A percentile compares a stretch with the other conserved stretches of the same genome.
Evolutionary conservation across 2,888 invertebrate species (phyloP).

Genomic region (Choreutis nemorana): DNA sequence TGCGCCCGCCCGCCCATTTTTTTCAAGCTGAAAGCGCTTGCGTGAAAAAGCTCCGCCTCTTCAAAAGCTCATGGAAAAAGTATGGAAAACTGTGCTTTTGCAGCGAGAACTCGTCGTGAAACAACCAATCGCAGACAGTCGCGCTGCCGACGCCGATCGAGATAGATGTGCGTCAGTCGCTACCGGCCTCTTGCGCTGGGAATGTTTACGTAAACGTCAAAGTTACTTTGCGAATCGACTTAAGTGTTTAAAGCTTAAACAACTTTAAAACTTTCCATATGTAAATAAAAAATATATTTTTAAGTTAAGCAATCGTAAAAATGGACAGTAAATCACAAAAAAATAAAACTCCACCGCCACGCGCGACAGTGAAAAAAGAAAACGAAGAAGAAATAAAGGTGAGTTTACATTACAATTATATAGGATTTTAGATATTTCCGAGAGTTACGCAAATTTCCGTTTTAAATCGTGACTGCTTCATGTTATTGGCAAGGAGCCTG

Average conservation of each 20-base stretch:
- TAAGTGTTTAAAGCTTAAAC: constrained; percentile 27
- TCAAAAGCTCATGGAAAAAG: constrained; percentile 14
- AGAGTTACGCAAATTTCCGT: constrained; percentile 44
- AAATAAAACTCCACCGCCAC: constrained; percentile 39
- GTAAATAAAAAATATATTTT: constrained; percentile 12
- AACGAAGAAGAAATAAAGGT: constrained; percentile 82
- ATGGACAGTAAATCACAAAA: constrained; percentile 64
- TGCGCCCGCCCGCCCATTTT: constrained; percentile 21
- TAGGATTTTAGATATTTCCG: no score
- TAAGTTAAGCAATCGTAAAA: constrained; percentile 13
- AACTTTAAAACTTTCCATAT: constrained; percentile 15
- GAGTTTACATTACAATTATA: constrained; percentile 23
- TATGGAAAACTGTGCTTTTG: constrained; percentile 13
- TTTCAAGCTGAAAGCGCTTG: constrained; percentile 14
- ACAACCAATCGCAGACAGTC: constrained; percentile 21
- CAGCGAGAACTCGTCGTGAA: constrained; percentile 5
- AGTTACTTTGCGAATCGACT: constrained; percentile 19
- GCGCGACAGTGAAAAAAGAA: constrained; percentile 71
- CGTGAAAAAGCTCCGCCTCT: constrained; percentile 39
- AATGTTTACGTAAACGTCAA: constrained; percentile 49
- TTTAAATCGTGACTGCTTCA: constrained; percentile 38
- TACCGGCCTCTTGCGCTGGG: constrained; percentile 13
- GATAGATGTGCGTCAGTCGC: constrained; percentile 12
- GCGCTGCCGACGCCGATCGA: constrained; percentile 29
- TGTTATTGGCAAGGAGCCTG: constrained; percentile 54